Conservation (phyloP, 2,888 invertebrate genomes). For the Chymomyza amoena region DNA sequence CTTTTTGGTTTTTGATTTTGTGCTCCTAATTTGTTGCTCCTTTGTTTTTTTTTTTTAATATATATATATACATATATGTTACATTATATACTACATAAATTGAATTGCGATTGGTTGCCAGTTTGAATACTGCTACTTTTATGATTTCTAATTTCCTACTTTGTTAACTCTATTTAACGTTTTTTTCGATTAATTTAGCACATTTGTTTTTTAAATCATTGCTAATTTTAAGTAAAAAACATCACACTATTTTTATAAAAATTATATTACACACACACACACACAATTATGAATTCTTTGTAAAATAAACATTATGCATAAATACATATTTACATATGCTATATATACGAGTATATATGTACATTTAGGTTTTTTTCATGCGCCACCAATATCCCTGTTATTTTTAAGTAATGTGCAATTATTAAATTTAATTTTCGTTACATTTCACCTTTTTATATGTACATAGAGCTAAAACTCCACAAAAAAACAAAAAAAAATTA, state of each 20-base stretch:
- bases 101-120: slow-evolving; percentile 51
- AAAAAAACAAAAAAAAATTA: slow-evolving; percentile 17
- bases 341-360: slow-evolving; percentile 12
- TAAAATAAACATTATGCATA: slow-evolving; percentile 36
- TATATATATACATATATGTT: slow-evolving; percentile 4
- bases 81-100: not conserved
- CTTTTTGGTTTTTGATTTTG: slow-evolving; percentile 66
- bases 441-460: slow-evolving; percentile 32
- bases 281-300: slow-evolving; percentile 26
- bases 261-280: not conserved
- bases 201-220: slow-evolving; percentile 42
- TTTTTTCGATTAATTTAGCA: slow-evolving; percentile 32
- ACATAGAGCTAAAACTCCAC: slow-evolving; percentile 16
- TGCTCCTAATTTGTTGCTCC: slow-evolving; percentile 58
- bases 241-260: slow-evolving; percentile 56
- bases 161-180: slow-evolving; percentile 20
- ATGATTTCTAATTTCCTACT: slow-evolving; percentile 21
- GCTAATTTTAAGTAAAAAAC: slow-evolving; percentile 54
- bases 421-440: slow-evolving; percentile 36
- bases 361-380: slow-evolving; percentile 25
- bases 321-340: slow-evolving; percentile 3
- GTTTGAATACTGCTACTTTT: slow-evolving; percentile 23
- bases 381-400: slow-evolving; percentile 34
- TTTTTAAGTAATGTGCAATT: slow-evolving; percentile 63
- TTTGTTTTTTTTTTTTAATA: slow-evolving; percentile 22